Percentiles rank a stretch among this genome's conserved stretches.
phyloP scores from a whole-genome alignment of 2,797 vertebrate genomes.

The Corythornis leucogaster region DNA sequence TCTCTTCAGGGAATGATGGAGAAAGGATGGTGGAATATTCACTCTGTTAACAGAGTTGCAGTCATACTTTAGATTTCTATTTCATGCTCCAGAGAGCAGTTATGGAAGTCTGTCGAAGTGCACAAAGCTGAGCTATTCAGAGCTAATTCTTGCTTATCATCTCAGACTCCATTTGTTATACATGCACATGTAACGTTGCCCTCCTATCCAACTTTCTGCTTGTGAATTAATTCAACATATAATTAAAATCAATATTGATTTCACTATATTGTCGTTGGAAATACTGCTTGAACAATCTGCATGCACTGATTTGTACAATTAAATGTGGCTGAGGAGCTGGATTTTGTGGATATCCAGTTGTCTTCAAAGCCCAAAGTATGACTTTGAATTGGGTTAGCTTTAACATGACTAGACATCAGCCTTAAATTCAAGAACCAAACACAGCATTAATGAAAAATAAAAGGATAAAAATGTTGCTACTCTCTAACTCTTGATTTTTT shows the following conservation, averaged over 20 bases:
- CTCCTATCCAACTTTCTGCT: neutral
- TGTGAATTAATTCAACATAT: neutral
- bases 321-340: neutral
- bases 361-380: neutral
- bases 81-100: neutral
- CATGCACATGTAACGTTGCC: neutral
- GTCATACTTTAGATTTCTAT: neutral
- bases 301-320: neutral
- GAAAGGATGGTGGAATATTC: neutral
- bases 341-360: neutral
- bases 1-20: neutral
- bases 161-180: neutral
- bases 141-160: neutral
- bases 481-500: neutral
- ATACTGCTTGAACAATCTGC: neutral
- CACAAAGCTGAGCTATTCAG: neutral
- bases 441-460: neutral
- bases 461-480: neutral
- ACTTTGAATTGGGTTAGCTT: neutral
- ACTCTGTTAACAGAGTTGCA: neutral
- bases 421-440: neutral
- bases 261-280: neutral
- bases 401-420: neutral
- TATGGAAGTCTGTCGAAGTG: neutral
- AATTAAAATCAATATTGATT: neutral